These are phyloP conservation scores for Apodemus sylvaticus DNA, from an alignment of 2,113 vertebrate species.

Conservation along the genomic window DNA sequence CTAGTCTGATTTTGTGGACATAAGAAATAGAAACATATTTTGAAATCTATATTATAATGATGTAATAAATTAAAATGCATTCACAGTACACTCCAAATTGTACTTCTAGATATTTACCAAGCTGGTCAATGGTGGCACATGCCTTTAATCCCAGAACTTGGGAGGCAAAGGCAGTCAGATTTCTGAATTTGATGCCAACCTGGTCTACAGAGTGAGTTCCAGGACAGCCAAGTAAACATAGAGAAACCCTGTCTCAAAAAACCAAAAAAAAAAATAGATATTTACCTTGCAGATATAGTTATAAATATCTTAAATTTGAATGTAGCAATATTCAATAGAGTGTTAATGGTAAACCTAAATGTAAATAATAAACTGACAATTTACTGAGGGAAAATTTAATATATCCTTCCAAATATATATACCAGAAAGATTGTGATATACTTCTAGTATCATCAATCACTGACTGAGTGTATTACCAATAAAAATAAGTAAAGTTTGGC, in stretches of 20 bases:
- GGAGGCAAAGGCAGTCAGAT: too few relatives aligned
- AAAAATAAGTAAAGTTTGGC: neutral
- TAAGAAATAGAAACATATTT: neutral
- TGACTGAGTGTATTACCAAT: neutral
- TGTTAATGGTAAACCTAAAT: neutral
- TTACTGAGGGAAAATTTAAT: neutral
- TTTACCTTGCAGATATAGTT: neutral
- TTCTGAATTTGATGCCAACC: too few relatives aligned
- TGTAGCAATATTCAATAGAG: neutral
- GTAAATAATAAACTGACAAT: neutral
- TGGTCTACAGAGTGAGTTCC: too few relatives aligned
- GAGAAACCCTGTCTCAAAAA: too few relatives aligned
- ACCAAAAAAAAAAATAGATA: too few relatives aligned
- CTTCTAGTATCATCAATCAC: neutral
- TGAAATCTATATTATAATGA: neutral
- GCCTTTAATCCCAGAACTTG: too few relatives aligned
- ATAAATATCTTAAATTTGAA: neutral
- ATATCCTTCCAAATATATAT: neutral
- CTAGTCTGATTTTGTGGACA: neutral
- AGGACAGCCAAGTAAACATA: too few relatives aligned
- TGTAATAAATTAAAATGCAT: neutral
- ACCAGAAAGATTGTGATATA: neutral
- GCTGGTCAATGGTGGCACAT: too few relatives aligned
- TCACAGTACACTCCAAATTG: neutral
- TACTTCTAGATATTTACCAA: neutral